phyloP scores from a whole-genome alignment of 2,113 vertebrate species.

The Bungarus multicinctus region DNA sequence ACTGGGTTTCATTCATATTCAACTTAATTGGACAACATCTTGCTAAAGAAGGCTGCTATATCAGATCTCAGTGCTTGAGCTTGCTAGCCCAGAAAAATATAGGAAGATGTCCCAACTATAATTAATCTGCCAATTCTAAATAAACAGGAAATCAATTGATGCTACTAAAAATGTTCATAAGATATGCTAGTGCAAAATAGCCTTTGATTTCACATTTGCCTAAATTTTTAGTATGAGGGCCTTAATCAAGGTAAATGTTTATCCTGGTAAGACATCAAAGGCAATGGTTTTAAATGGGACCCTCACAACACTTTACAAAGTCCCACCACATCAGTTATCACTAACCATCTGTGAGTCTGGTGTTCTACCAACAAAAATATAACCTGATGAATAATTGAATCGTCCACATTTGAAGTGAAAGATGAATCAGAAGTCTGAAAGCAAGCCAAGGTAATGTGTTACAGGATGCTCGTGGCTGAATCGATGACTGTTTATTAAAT shows the following conservation, averaged over 20 bases:
- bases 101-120: slow-evolving; percentile 46
- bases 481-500: slow-evolving; percentile 32
- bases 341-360: slow-evolving; percentile 65
- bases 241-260: slow-evolving; percentile 63
- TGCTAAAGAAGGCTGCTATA: not conserved
- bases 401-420: slow-evolving; percentile 49
- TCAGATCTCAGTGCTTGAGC: not conserved
- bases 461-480: slow-evolving; percentile 28
- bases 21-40: not conserved
- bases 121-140: slow-evolving; percentile 49
- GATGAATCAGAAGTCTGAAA: slow-evolving; percentile 48
- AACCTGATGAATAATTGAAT: slow-evolving; percentile 58
- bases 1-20: not conserved
- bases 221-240: slow-evolving; percentile 42
- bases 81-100: not conserved
- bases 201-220: slow-evolving; percentile 50
- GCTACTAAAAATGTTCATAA: slow-evolving; percentile 58
- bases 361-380: slow-evolving; percentile 71
- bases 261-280: slow-evolving; percentile 66
- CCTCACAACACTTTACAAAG: slow-evolving; percentile 61
- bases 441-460: slow-evolving; percentile 34
- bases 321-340: slow-evolving; percentile 62
- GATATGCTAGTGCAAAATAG: slow-evolving; percentile 42
- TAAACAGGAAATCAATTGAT: slow-evolving; percentile 58
- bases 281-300: slow-evolving; percentile 53